A percentile compares a stretch with the other conserved stretches of the same genome.
These are phyloP conservation scores for Misgurnus mizolepis DNA, from an alignment of 2,113 vertebrate species.

Conservation along the genomic window DNA sequence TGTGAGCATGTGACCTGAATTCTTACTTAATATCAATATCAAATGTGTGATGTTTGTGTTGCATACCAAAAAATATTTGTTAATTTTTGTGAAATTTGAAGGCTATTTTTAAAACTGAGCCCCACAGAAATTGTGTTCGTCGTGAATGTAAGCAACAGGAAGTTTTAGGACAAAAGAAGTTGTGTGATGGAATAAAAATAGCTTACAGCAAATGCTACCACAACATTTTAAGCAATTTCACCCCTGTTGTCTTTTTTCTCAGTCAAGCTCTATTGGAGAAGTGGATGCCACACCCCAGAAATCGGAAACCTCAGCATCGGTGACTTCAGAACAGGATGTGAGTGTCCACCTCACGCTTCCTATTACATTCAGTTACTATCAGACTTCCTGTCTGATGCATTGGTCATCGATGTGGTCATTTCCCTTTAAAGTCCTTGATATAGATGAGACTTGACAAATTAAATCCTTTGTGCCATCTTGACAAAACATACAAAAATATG, in stretches of 20 bases:
- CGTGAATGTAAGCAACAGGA: neutral
- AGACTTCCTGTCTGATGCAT: constrained; percentile 45
- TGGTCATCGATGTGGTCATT: neutral
- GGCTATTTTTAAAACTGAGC: no score
- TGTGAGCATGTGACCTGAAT: no score
- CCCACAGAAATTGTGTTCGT: neutral
- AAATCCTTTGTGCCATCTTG: no score
- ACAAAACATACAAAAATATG: no score
- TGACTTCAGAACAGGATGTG: constrained; percentile 81
- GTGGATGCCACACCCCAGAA: constrained; percentile 77
- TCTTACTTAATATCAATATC: no score
- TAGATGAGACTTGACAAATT: neutral
- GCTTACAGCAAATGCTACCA: neutral
- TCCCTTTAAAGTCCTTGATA: constrained; percentile 2
- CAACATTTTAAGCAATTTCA: constrained; percentile 10
- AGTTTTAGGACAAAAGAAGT: neutral
- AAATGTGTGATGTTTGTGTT: no score
- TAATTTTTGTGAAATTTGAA: no score
- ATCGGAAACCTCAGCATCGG: constrained; percentile 73
- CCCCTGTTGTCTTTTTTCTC: constrained; percentile 39
- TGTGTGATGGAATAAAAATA: neutral
- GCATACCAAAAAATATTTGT: no score
- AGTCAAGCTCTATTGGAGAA: constrained; percentile 84
- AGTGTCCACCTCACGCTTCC: constrained; percentile 60
- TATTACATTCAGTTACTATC: constrained; percentile 38